Percentiles rank a stretch among this genome's conserved stretches.
Conservation (phyloP, 2,113 vertebrate species). For the Ailuropoda melanoleuca region DNA sequence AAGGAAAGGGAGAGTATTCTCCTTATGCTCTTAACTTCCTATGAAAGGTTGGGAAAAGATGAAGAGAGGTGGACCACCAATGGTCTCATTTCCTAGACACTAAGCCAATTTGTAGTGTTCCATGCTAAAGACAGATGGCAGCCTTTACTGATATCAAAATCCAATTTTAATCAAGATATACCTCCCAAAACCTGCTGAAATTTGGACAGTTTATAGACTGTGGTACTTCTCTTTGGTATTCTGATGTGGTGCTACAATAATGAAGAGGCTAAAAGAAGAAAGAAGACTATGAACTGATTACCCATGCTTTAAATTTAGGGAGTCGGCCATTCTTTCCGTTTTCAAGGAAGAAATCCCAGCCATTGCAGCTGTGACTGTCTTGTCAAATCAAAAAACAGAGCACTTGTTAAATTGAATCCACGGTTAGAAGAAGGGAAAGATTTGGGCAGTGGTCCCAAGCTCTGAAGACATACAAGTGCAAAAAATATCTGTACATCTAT, state of each 20-base stretch:
- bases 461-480: neutral
- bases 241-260: neutral
- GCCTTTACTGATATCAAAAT: neutral
- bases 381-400: neutral
- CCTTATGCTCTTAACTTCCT: neutral
- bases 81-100: neutral
- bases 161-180: neutral
- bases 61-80: neutral
- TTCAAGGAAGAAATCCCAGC: neutral
- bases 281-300: neutral
- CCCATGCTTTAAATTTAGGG: neutral
- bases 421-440: neutral
- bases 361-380: neutral
- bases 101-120: neutral
- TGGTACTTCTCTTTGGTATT: neutral
- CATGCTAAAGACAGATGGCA: neutral
- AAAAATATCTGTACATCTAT: neutral
- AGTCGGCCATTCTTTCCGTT: neutral
- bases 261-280: neutral
- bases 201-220: neutral
- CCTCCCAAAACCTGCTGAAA: neutral
- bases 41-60: neutral
- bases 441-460: neutral
- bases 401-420: neutral
- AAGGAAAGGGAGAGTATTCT: neutral